Conservation (phyloP, 1,140 invertebrate genomes). For the Spodoptera litura region DNA sequence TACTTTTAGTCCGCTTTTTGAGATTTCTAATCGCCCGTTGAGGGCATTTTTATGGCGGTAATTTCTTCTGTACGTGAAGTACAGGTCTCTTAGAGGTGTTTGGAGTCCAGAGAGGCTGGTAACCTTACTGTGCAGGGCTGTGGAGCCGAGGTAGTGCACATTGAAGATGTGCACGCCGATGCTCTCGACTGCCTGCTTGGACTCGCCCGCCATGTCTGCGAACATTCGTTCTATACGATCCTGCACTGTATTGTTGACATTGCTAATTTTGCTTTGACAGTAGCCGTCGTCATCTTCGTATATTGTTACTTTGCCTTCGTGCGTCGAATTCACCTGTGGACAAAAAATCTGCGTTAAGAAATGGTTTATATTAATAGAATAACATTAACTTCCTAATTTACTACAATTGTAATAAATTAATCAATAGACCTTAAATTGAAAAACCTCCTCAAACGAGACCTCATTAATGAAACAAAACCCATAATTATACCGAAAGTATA, state of each 20-base stretch:
- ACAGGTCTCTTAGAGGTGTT: slow-evolving; percentile 92
- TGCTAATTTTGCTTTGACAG: slow-evolving; percentile 75
- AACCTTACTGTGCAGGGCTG: slow-evolving; percentile 91
- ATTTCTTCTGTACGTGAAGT: slow-evolving; percentile 88
- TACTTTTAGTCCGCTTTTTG: slow-evolving; percentile 89
- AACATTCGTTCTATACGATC: slow-evolving; percentile 95
- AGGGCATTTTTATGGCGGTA: slow-evolving; percentile 81
- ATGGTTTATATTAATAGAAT: background rate
- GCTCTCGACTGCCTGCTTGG: slow-evolving; percentile 78
- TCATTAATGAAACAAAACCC: too few species aligned
- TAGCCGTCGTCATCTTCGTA: slow-evolving; percentile 79
- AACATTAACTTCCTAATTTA: too few species aligned
- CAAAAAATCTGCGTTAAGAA: background rate
- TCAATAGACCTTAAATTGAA: too few species aligned
- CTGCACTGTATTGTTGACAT: slow-evolving; percentile 91
- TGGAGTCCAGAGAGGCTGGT: slow-evolving; percentile 94
- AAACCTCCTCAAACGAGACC: too few species aligned
- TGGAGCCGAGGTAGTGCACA: slow-evolving; percentile 94
- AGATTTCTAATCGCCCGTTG: slow-evolving; percentile 89
- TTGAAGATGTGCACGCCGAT: slow-evolving; percentile 88
- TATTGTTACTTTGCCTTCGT: slow-evolving; percentile 68
- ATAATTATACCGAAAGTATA: too few species aligned
- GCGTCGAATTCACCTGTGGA: slow-evolving; percentile 72
- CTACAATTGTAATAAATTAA: too few species aligned
- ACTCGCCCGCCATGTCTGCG: slow-evolving; percentile 91